Evolutionary conservation across 2,113 vertebrate genomes (phyloP).

Genomic region (Columba livia): DNA sequence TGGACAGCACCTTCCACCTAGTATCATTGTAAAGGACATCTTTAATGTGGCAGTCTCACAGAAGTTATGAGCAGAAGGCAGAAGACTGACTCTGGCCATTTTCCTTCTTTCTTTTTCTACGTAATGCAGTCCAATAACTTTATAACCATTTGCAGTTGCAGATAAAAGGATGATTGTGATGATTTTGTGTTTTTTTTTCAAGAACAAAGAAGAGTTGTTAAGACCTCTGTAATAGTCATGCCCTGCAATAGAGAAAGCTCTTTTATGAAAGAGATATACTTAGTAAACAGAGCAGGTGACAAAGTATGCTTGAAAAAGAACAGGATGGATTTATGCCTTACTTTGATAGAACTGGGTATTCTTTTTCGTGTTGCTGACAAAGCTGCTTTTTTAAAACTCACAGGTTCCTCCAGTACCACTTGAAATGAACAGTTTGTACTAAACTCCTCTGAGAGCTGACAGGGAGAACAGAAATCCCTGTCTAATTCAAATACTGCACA

Average conservation of each 20-base stretch:
- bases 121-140: not conserved
- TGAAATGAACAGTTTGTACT: not conserved
- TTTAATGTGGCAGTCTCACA: not conserved
- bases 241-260: not conserved
- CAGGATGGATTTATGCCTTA: not conserved
- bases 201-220: not conserved
- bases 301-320: not conserved
- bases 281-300: slow-evolving; percentile 2
- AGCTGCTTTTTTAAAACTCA: not conserved
- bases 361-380: not conserved
- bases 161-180: not conserved
- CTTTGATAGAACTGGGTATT: not conserved
- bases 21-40: not conserved
- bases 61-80: not conserved
- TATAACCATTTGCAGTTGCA: not conserved
- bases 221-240: not conserved
- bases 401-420: not conserved
- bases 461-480: not conserved
- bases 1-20: not conserved
- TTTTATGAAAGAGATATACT: not conserved
- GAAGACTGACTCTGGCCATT: not conserved
- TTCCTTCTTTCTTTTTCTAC: not conserved
- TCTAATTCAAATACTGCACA: not conserved
- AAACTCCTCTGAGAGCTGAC: not conserved
- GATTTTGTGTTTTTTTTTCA: not conserved